These are phyloP conservation scores for Microplitis demolitor DNA, from an alignment of 1,140 invertebrate species.

Conservation along the genomic window DNA sequence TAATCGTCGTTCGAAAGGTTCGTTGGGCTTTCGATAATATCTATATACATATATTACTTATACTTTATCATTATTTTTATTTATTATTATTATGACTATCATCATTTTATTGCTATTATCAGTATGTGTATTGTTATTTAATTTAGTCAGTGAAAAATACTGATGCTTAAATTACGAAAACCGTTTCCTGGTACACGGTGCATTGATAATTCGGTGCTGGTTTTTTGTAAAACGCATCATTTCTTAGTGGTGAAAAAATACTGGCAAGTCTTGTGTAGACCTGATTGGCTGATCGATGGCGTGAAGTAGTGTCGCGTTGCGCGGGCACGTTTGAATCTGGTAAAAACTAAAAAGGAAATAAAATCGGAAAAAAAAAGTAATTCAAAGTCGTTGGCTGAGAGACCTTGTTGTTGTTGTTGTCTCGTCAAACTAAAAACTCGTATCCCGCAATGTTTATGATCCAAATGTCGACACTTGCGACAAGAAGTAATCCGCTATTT, in stretches of 20 bases:
- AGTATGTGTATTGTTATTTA: too few species aligned
- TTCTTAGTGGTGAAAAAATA: too few species aligned
- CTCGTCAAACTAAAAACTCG: neutral
- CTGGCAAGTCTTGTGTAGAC: too few species aligned
- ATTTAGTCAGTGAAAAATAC: too few species aligned
- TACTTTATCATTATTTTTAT: neutral
- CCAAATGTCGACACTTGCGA: neutral
- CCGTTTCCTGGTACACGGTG: too few species aligned
- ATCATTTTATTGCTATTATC: neutral
- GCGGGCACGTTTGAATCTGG: too few species aligned
- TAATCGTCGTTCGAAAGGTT: slow-evolving; percentile 42
- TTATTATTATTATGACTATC: neutral
- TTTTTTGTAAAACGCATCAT: too few species aligned
- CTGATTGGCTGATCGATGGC: too few species aligned
- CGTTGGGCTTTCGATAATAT: slow-evolving; percentile 38
- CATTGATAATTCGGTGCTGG: too few species aligned
- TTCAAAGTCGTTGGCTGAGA: neutral
- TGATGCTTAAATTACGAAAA: too few species aligned
- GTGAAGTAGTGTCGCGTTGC: too few species aligned
- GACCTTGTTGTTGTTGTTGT: neutral
- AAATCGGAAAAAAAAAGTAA: neutral
- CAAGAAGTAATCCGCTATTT: neutral
- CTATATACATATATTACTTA: slow-evolving; percentile 27
- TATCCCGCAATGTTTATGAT: slow-evolving; percentile 5
- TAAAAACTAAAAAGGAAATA: neutral